Conservation (phyloP, 2,797 vertebrate species). For the Bryconaethiops microstoma region DNA sequence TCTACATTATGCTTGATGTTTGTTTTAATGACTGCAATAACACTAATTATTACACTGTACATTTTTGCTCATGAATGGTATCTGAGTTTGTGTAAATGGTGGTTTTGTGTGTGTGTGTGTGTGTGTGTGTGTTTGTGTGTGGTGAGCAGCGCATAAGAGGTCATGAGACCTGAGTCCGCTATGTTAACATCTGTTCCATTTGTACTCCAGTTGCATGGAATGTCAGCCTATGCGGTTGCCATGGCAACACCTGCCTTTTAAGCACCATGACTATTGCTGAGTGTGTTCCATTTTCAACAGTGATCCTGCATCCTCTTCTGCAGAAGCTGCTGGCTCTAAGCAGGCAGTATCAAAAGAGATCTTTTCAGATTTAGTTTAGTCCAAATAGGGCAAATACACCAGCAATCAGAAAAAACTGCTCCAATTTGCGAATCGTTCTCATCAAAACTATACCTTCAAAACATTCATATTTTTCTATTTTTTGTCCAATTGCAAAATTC, state of each 20-base stretch:
- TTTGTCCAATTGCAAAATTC: too few species aligned
- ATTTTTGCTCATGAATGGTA: not conserved
- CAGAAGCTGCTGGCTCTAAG: not conserved
- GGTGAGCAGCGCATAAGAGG: too few species aligned
- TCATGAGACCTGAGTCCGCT: too few species aligned
- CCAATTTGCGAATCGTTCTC: not conserved
- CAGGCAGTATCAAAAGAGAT: not conserved
- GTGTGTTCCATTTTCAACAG: conserved; percentile 13
- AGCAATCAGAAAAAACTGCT: not conserved
- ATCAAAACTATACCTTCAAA: too few species aligned
- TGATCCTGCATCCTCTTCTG: not conserved
- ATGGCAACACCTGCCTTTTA: conserved; percentile 15
- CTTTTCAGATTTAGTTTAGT: not conserved
- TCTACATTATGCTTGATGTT: too few species aligned
- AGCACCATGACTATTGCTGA: conserved; percentile 4
- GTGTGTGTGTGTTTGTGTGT: conserved; percentile 3
- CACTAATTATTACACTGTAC: too few species aligned
- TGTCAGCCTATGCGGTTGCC: conserved; percentile 21
- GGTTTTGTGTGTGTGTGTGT: conserved; percentile 11
- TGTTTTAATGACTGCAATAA: too few species aligned
- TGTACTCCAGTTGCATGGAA: conserved; percentile 15
- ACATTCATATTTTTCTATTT: too few species aligned
- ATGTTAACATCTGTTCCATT: conserved; percentile 39
- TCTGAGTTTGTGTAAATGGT: not conserved
- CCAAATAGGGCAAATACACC: not conserved